phyloP scores from a whole-genome alignment of 2,888 invertebrate genomes.

The Siphlonurus alternatus region DNA sequence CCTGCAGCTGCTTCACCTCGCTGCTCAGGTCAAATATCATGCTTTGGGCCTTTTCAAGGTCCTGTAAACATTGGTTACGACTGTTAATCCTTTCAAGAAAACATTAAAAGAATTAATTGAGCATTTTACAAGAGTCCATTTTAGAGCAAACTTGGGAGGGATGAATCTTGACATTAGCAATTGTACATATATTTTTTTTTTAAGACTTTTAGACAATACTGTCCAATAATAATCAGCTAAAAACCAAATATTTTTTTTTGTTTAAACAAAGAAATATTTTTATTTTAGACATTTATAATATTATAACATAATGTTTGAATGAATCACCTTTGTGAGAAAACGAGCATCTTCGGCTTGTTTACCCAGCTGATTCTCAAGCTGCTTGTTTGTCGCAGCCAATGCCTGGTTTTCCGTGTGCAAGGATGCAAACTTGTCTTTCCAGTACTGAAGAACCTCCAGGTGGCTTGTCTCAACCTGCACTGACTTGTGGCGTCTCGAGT shows the following conservation, averaged over 20 bases:
- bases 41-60: slow-evolving; percentile 26
- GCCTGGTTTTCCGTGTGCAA: slow-evolving; percentile 34
- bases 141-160: not conserved
- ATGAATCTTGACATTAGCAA: too few relatives aligned
- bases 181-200: too few relatives aligned
- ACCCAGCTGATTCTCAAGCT: slow-evolving; percentile 12
- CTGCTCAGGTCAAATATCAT: slow-evolving; percentile 28
- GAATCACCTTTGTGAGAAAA: slow-evolving; percentile 14
- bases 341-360: slow-evolving; percentile 10
- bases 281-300: too few relatives aligned
- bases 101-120: not conserved
- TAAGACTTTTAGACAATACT: too few relatives aligned
- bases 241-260: too few relatives aligned
- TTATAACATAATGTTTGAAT: too few relatives aligned
- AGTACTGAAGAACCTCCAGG: slow-evolving; percentile 22
- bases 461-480: slow-evolving; percentile 26
- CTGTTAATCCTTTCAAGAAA: not conserved
- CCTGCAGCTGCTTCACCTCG: slow-evolving; percentile 30
- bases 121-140: not conserved
- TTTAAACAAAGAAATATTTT: too few relatives aligned
- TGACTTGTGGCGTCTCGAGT: slow-evolving; percentile 28
- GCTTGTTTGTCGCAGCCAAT: slow-evolving; percentile 18
- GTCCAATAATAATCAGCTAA: too few relatives aligned
- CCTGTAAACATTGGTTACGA: slow-evolving; percentile 21
- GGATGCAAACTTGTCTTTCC: slow-evolving; percentile 26